phyloP scores from a whole-genome alignment of 2,888 invertebrate genomes.

The Gari tellinella region DNA sequence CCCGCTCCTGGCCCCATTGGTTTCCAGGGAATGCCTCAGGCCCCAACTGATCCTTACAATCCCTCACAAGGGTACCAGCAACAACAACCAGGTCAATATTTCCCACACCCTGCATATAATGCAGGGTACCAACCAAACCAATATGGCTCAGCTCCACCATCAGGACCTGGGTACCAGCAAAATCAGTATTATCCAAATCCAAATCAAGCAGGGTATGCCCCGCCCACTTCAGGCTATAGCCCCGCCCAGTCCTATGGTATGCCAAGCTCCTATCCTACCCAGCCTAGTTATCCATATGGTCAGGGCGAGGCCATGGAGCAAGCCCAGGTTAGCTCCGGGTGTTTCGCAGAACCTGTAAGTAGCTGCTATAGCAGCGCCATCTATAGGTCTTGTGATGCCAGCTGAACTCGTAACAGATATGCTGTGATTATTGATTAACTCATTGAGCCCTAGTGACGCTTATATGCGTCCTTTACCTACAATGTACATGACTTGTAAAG shows the following conservation, averaged over 20 bases:
- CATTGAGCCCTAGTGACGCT: no score
- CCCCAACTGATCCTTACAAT: slow-evolving; percentile 27
- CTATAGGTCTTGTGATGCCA: slow-evolving; percentile 12
- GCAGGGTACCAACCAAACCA: slow-evolving; percentile 48
- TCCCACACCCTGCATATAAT: slow-evolving; percentile 44
- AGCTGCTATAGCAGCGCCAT: slow-evolving; percentile 8
- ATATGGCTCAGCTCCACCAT: slow-evolving; percentile 24
- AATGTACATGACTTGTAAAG: no score
- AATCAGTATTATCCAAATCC: slow-evolving; percentile 31
- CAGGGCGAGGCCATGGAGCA: slow-evolving; percentile 57
- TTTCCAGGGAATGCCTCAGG: slow-evolving; percentile 33
- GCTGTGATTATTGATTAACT: slow-evolving; percentile 7
- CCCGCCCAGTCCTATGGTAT: slow-evolving; percentile 23
- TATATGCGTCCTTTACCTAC: no score
- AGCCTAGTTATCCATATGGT: slow-evolving; percentile 50
- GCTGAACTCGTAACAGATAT: slow-evolving; percentile 11
- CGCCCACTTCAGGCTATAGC: slow-evolving; percentile 8
- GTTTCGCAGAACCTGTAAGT: slow-evolving; percentile 58
- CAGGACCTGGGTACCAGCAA: slow-evolving; percentile 23
- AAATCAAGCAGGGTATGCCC: slow-evolving; percentile 22
- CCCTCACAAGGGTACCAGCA: slow-evolving; percentile 23
- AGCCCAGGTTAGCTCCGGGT: slow-evolving; percentile 42
- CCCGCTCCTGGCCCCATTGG: slow-evolving; percentile 13
- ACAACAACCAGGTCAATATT: slow-evolving; percentile 26
- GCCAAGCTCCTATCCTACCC: slow-evolving; percentile 17